These are phyloP conservation scores for Scaptodrosophila latifasciaeformis DNA, from an alignment of 2,888 invertebrate genomes.

Conservation along the genomic window DNA sequence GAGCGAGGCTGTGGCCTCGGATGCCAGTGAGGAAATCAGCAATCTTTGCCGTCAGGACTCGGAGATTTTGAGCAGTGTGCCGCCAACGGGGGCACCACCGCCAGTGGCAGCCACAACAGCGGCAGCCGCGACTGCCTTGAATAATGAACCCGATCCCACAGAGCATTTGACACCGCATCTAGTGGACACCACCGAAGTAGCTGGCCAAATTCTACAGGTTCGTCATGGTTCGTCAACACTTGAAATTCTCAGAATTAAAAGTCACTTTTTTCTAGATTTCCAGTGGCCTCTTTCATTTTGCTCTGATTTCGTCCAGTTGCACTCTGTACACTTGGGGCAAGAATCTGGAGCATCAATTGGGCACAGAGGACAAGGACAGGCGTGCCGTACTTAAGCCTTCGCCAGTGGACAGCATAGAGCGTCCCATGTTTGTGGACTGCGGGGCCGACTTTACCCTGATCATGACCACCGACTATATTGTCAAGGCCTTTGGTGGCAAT, in stretches of 20 bases:
- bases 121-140: slow-evolving; percentile 1
- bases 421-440: slow-evolving; percentile 74
- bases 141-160: slow-evolving; percentile 68
- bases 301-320: slow-evolving; percentile 82
- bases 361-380: slow-evolving; percentile 76
- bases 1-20: slow-evolving; percentile 34
- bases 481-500: slow-evolving; percentile 75
- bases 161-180: slow-evolving; percentile 79
- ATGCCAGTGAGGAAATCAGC: slow-evolving; percentile 36
- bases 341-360: slow-evolving; percentile 92
- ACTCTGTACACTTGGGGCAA: slow-evolving; percentile 89
- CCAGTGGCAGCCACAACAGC: background rate
- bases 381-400: slow-evolving; percentile 70
- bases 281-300: slow-evolving; percentile 90
- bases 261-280: slow-evolving; percentile 75
- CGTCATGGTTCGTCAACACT: background rate
- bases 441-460: slow-evolving; percentile 75
- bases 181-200: slow-evolving; percentile 80
- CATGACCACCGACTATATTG: slow-evolving; percentile 72
- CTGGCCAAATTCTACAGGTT: slow-evolving; percentile 80
- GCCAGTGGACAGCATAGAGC: slow-evolving; percentile 71
- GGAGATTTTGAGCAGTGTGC: background rate
- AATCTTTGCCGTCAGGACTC: background rate
- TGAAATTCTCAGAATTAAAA: slow-evolving; percentile 9
- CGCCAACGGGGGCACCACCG: background rate